A percentile compares a stretch with the other conserved stretches of the same genome.
phyloP scores from a whole-genome alignment of 2,888 invertebrate genomes.

The Meiosimyza decipiens region DNA sequence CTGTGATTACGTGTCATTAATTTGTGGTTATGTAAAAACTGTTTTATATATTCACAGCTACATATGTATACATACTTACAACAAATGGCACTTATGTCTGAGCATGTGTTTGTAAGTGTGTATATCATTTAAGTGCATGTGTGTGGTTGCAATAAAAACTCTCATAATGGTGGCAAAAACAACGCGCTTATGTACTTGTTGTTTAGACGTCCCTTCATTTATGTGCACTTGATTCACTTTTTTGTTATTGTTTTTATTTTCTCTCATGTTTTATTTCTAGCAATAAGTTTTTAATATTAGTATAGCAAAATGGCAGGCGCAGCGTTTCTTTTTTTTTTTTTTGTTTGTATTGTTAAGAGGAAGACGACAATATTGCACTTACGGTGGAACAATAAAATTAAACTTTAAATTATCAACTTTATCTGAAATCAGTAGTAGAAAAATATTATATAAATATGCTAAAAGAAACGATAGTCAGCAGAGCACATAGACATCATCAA shows the following conservation, averaged over 20 bases:
- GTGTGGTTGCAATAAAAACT: constrained; percentile 10
- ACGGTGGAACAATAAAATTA: no score
- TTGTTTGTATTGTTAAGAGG: background rate
- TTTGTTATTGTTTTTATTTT: background rate
- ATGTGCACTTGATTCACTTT: background rate
- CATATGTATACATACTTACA: background rate
- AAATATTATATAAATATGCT: no score
- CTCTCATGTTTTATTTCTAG: background rate
- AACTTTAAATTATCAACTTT: no score
- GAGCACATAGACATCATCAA: no score
- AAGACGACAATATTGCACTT: no score
- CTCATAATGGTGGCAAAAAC: constrained; percentile 23
- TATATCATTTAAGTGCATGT: background rate
- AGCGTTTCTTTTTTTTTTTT: background rate
- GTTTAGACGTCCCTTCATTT: background rate
- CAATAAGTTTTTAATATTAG: constrained; percentile 28
- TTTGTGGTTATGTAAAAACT: constrained; percentile 51
- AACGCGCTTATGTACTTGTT: constrained; percentile 11
- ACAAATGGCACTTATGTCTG: background rate
- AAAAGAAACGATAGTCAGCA: no score
- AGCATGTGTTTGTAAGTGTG: background rate
- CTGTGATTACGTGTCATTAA: constrained; percentile 61
- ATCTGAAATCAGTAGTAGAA: no score
- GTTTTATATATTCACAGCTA: background rate
- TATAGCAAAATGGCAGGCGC: background rate